These are phyloP conservation scores for Tetragonula clypearis DNA, from an alignment of 1,140 invertebrate species.

Conservation along the genomic window DNA sequence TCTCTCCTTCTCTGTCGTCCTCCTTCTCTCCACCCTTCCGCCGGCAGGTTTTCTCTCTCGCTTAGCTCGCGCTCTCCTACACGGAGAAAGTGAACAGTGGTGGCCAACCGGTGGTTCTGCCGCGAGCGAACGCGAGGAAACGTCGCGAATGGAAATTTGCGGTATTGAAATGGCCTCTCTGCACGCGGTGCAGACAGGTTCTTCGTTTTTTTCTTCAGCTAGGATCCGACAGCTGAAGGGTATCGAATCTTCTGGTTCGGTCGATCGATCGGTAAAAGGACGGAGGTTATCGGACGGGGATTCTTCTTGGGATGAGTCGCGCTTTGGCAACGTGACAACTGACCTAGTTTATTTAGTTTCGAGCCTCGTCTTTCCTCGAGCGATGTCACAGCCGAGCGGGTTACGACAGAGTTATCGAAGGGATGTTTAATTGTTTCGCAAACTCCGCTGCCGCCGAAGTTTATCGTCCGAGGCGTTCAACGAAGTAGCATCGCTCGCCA, in stretches of 20 bases:
- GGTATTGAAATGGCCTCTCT: not conserved
- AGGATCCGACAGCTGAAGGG: not conserved
- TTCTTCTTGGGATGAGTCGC: not conserved
- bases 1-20: slow-evolving; percentile 59
- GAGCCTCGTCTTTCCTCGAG: not conserved
- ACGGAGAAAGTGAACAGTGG: slow-evolving; percentile 79
- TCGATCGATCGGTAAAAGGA: not conserved
- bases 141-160: not conserved
- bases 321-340: not conserved
- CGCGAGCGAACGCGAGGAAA: not conserved
- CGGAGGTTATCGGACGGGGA: too few relatives aligned
- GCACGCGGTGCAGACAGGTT: not conserved
- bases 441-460: not conserved
- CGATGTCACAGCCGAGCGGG: not conserved
- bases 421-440: slow-evolving; percentile 8
- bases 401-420: not conserved
- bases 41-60: slow-evolving; percentile 12
- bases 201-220: not conserved
- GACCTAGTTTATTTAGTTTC: slow-evolving; percentile 38
- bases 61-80: slow-evolving; percentile 13
- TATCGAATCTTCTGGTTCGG: not conserved
- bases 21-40: not conserved
- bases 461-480: not conserved
- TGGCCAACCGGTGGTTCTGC: slow-evolving; percentile 63
- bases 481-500: not conserved